phyloP scores from a whole-genome alignment of 1,140 invertebrate species.

The Drosophila ananassae region DNA sequence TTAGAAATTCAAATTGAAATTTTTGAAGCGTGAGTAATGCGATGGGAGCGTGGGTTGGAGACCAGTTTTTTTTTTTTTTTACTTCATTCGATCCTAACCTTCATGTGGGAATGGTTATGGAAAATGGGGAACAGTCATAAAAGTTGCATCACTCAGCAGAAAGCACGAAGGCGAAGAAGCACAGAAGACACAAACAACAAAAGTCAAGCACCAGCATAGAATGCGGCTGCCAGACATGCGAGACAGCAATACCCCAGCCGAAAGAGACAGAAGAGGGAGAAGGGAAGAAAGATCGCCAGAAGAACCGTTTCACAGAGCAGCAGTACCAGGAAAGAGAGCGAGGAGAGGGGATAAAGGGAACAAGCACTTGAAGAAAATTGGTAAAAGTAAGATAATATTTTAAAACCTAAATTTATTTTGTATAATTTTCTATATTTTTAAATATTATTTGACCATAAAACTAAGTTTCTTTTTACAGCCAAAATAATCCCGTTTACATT shows the following conservation, averaged over 20 bases:
- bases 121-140: slow-evolving; percentile 44
- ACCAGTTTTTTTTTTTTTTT: slow-evolving; percentile 34
- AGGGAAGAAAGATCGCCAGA: slow-evolving; percentile 33
- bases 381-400: not conserved
- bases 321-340: slow-evolving; percentile 44
- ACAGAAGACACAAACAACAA: slow-evolving; percentile 48
- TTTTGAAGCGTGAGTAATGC: slow-evolving; percentile 71
- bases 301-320: slow-evolving; percentile 42
- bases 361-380: slow-evolving; percentile 16
- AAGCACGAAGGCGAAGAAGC: slow-evolving; percentile 21
- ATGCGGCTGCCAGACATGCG: slow-evolving; percentile 68
- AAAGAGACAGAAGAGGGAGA: slow-evolving; percentile 30
- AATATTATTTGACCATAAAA: slow-evolving; percentile 2
- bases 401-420: not conserved
- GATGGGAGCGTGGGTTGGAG: slow-evolving; percentile 61
- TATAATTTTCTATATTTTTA: not conserved
- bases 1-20: slow-evolving; percentile 82
- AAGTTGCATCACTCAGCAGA: slow-evolving; percentile 80
- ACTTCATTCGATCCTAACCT: slow-evolving; percentile 36
- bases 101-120: slow-evolving; percentile 20
- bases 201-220: slow-evolving; percentile 83
- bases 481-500: slow-evolving; percentile 62
- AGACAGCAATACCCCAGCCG: slow-evolving; percentile 40
- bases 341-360: not conserved
- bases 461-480: slow-evolving; percentile 1